Percentiles rank a stretch among this genome's conserved stretches.
Conservation (phyloP, 1,140 invertebrate genomes). For the Tenebrio molitor region DNA sequence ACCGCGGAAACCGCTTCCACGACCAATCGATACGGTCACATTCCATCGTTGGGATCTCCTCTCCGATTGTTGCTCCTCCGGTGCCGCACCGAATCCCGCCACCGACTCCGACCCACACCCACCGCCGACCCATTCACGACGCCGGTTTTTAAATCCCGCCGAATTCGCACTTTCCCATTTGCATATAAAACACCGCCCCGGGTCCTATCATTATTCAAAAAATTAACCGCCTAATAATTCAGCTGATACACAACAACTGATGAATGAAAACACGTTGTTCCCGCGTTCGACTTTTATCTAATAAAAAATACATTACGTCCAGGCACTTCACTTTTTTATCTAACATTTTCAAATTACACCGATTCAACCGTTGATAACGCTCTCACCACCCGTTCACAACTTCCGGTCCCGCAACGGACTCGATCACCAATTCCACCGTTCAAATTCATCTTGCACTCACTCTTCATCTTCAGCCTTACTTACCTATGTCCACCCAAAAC, state of each 20-base stretch:
- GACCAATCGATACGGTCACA: slow-evolving; percentile 1
- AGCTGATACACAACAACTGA: not conserved
- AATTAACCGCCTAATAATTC: not conserved
- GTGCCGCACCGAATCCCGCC: not conserved
- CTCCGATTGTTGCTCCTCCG: no score
- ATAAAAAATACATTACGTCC: not conserved
- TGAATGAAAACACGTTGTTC: not conserved
- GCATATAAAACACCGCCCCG: not conserved
- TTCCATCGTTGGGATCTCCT: no score
- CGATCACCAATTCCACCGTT: no score
- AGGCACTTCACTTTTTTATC: not conserved
- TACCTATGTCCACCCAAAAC: no score
- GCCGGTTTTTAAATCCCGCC: not conserved
- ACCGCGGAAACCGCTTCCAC: slow-evolving; percentile 13
- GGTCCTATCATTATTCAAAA: not conserved
- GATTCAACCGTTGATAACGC: no score
- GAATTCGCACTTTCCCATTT: not conserved
- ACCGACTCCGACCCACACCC: not conserved
- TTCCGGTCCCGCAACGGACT: no score
- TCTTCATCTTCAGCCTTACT: no score
- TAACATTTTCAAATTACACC: not conserved
- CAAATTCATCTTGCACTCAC: no score
- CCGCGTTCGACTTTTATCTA: not conserved
- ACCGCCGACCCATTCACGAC: not conserved
- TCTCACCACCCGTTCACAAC: no score